Evolutionary conservation across 1,140 invertebrate species (phyloP).

Genomic region (Spodoptera litura): DNA sequence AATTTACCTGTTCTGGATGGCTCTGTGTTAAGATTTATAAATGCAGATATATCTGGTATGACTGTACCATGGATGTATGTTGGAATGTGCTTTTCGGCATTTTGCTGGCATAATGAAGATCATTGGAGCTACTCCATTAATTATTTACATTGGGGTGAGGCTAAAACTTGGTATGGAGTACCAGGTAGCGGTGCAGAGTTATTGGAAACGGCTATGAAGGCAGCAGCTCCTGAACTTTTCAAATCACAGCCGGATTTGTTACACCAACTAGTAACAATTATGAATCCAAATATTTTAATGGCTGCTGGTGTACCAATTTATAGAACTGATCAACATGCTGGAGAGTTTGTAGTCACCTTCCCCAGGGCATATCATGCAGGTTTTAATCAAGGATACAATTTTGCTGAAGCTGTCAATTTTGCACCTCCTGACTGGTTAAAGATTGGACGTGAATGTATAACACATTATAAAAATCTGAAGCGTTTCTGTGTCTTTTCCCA

Average conservation of each 20-base stretch:
- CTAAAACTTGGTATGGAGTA: slow-evolving; percentile 98
- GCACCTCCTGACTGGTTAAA: slow-evolving; percentile 99
- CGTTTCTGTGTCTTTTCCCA: slow-evolving; percentile 99
- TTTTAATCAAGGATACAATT: slow-evolving; percentile 99
- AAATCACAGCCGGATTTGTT: slow-evolving; percentile 98
- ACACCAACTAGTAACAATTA: slow-evolving; percentile 98
- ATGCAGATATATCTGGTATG: slow-evolving; percentile 99
- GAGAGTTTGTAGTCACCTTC: slow-evolving; percentile 99
- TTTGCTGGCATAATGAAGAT: slow-evolving; percentile 99
- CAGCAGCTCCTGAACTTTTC: slow-evolving; percentile 98
- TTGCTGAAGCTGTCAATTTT: slow-evolving; percentile 99
- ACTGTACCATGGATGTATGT: slow-evolving; percentile 99
- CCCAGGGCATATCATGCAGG: slow-evolving; percentile 99
- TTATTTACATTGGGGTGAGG: slow-evolving; percentile 98
- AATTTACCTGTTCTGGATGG: slow-evolving; percentile 97
- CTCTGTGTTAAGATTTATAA: slow-evolving; percentile 98
- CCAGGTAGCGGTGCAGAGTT: slow-evolving; percentile 96
- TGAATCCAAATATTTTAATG: slow-evolving; percentile 99
- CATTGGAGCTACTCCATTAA: slow-evolving; percentile 99
- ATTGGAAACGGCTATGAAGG: slow-evolving; percentile 98
- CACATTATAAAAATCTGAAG: slow-evolving; percentile 96
- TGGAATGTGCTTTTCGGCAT: slow-evolving; percentile 99
- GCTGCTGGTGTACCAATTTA: slow-evolving; percentile 91
- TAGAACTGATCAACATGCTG: slow-evolving; percentile 97
- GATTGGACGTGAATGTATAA: slow-evolving; percentile 97